These are phyloP conservation scores for Girardinus metallicus DNA, from an alignment of 2,797 vertebrate species.

Conservation along the genomic window DNA sequence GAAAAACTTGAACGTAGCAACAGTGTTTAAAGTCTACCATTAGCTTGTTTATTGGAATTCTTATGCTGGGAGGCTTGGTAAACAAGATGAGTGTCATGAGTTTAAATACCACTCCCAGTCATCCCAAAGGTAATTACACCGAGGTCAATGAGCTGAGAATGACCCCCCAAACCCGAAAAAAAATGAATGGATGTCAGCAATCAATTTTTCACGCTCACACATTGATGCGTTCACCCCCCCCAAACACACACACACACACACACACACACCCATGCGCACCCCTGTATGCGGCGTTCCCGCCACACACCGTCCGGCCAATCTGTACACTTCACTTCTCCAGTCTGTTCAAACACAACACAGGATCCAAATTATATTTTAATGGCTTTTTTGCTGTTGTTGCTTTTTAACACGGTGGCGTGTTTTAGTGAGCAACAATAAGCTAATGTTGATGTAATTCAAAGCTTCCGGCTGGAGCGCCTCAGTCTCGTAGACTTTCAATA, in stretches of 20 bases:
- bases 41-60: conserved; percentile 55
- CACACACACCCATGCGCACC: background rate
- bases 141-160: conserved; percentile 72
- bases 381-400: conserved; percentile 58
- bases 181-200: conserved; percentile 67
- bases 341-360: conserved; percentile 66
- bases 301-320: conserved; percentile 59
- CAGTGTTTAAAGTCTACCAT: conserved; percentile 52
- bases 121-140: conserved; percentile 74
- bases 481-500: background rate
- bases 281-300: conserved; percentile 27
- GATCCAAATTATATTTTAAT: conserved; percentile 79
- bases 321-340: conserved; percentile 62
- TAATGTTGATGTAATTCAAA: conserved; percentile 51
- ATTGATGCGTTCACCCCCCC: conserved; percentile 8
- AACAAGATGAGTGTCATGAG: conserved; percentile 68
- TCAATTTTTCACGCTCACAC: conserved; percentile 68
- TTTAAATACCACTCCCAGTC: conserved; percentile 67
- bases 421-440: conserved; percentile 47
- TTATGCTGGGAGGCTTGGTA: conserved; percentile 54
- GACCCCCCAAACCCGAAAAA: conserved; percentile 46
- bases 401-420: conserved; percentile 63
- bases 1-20: conserved; percentile 35
- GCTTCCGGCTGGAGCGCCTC: conserved; percentile 17
- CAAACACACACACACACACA: no score